Base-by-base conservation (phyloP, 1,140 invertebrate species). In the Rhagoletis pomonella region DNA sequence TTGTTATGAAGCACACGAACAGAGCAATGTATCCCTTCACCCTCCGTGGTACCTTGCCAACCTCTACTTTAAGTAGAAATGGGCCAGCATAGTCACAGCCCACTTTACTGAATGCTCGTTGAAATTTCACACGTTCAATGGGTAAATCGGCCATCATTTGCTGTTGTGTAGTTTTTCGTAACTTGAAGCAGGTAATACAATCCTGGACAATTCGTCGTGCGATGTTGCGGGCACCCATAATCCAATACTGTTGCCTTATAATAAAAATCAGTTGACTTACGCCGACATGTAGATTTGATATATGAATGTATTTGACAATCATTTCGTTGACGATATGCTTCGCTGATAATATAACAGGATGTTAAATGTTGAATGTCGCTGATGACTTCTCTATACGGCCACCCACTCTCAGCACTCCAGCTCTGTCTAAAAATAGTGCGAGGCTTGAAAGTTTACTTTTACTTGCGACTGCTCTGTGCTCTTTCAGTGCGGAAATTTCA, bases 171-270 rank as follows among this genome's bases (percentile, higher is more conserved):
- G 88, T 86, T 39, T 90, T 88, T 55, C 89, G 89, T 10, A 87
- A 87, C 29, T 89, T 69, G 85, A 81, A 89, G 88, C 93, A 94
- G 12, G 42, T 88, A 6, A 93, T 87, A 87, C 93, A 94, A 44
- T 87, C 89, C 4, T 87, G 73, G 50, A 90, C 88, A 87, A 89
- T 69, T 39, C 88, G 88, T 86, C 88, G 88, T 3, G 89, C 85
- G 85, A 89, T 81, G 62, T 88, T 90, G 39, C 89, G 86, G 47
- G 90, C 92, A 6, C 89, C 73, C 10, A 93, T 10, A 0, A 89
- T 88, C 92, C 92, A 93, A 42, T 89, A 90, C 10, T 77, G 65
- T 44, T 89, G 9, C 17, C 9, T 64, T 14, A 5, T n/a, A 64
- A 64, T 4, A 64, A 64, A 64, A 17, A 64, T 17, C 17, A 64